phyloP scores from a whole-genome alignment of 2,797 vertebrate genomes.

The Adrianichthys oophorus region DNA sequence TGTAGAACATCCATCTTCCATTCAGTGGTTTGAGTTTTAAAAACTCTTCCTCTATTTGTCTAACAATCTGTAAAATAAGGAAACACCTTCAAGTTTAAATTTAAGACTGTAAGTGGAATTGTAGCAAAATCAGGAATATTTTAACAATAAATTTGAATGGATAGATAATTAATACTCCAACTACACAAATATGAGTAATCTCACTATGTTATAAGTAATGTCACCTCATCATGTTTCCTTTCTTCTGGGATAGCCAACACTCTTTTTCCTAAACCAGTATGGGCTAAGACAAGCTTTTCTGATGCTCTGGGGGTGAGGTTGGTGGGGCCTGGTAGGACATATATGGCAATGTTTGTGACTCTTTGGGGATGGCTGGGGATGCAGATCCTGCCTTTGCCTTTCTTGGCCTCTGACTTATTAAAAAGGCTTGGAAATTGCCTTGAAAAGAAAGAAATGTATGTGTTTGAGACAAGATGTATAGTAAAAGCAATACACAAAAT shows the following conservation, averaged over 20 bases:
- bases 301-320: neutral
- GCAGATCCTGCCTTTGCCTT: neutral
- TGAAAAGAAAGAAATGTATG: too few species aligned
- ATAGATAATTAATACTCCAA: too few species aligned
- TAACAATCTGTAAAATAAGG: neutral
- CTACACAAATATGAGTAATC: too few species aligned
- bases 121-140: too few species aligned
- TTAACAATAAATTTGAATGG: too few species aligned
- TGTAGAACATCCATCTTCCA: conserved; percentile 2
- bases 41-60: neutral
- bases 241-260: neutral
- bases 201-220: too few species aligned
- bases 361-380: neutral
- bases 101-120: too few species aligned
- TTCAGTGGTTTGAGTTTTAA: neutral
- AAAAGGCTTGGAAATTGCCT: conserved; percentile 4
- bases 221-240: neutral
- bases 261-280: conserved; percentile 3
- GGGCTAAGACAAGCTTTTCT: conserved; percentile 1
- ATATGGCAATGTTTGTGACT: neutral
- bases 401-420: conserved; percentile 3
- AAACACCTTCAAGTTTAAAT: neutral
- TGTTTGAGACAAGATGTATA: too few species aligned
- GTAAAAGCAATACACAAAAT: too few species aligned
- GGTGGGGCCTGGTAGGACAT: neutral